Conservation (phyloP, 2,113 vertebrate genomes). For the Macrotis lagotis region DNA sequence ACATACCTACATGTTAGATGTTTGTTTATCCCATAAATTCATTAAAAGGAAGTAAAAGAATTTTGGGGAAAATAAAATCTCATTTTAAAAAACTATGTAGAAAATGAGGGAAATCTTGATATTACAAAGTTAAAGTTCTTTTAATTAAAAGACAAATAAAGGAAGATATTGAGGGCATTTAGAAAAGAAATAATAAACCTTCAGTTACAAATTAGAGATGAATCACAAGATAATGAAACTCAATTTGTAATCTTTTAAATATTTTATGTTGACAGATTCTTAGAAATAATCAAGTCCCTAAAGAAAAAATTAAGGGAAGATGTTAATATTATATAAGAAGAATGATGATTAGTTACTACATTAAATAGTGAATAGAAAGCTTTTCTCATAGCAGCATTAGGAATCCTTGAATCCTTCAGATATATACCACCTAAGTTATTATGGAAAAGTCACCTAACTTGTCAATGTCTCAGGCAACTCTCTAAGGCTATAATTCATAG, state of each 20-base stretch:
- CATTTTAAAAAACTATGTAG: neutral
- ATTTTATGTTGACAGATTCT: neutral
- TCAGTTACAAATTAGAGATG: neutral
- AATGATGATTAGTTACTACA: neutral
- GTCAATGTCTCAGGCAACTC: neutral
- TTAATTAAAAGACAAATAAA: neutral
- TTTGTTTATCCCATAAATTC: neutral
- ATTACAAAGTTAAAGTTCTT: neutral
- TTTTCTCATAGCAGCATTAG: neutral
- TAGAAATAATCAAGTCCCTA: conserved; percentile 4
- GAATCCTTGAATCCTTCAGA: neutral
- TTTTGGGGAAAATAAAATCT: neutral
- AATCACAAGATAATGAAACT: neutral
- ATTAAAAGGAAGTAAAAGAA: neutral
- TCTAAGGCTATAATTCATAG: neutral
- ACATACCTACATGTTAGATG: neutral
- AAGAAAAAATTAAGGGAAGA: neutral
- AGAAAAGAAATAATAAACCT: neutral
- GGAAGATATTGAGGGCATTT: neutral
- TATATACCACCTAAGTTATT: neutral
- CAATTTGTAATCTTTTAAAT: conserved; percentile 1
- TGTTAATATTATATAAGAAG: neutral
- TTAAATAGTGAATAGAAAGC: neutral
- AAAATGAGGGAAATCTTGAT: neutral
- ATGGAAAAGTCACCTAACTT: neutral